phyloP scores from a whole-genome alignment of 2,888 invertebrate genomes.

The Sphecodes monilicornis region DNA sequence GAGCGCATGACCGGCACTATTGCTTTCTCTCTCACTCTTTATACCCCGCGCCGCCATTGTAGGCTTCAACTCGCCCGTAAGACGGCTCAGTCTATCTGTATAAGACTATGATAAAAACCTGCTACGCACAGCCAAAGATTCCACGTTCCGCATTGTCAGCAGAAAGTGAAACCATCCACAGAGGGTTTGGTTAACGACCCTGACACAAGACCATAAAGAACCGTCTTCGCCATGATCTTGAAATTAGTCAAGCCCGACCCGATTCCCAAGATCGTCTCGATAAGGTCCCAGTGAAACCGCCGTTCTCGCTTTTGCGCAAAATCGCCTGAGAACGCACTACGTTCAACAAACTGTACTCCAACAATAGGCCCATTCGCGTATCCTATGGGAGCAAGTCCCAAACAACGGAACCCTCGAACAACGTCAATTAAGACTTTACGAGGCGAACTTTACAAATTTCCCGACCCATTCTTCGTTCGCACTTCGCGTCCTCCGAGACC shows the following conservation, averaged over 20 bases:
- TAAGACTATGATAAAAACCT: no score
- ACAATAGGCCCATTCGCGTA: constrained; percentile 1
- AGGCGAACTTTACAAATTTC: not conserved
- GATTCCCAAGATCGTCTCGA: constrained; percentile 68
- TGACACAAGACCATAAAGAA: constrained; percentile 47
- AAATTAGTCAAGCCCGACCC: constrained; percentile 72
- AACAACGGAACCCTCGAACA: not conserved
- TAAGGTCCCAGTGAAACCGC: constrained; percentile 59
- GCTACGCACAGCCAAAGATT: no score
- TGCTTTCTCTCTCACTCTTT: no score
- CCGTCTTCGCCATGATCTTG: constrained; percentile 77
- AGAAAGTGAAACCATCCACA: not conserved
- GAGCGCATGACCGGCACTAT: no score
- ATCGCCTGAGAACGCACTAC: not conserved
- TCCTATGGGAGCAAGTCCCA: not conserved
- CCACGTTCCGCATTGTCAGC: not conserved
- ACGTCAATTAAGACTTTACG: constrained; percentile 9
- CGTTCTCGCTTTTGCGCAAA: constrained; percentile 1
- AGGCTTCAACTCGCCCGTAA: no score
- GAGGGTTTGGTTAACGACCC: constrained; percentile 38
- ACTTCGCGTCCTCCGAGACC: not conserved
- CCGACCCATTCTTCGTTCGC: not conserved
- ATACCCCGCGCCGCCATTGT: no score
- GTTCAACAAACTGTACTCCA: not conserved
- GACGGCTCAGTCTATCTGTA: no score